Percentiles rank a stretch among this genome's conserved stretches.
phyloP scores from a whole-genome alignment of 2,113 vertebrate species.

The Amia ocellicauda region DNA sequence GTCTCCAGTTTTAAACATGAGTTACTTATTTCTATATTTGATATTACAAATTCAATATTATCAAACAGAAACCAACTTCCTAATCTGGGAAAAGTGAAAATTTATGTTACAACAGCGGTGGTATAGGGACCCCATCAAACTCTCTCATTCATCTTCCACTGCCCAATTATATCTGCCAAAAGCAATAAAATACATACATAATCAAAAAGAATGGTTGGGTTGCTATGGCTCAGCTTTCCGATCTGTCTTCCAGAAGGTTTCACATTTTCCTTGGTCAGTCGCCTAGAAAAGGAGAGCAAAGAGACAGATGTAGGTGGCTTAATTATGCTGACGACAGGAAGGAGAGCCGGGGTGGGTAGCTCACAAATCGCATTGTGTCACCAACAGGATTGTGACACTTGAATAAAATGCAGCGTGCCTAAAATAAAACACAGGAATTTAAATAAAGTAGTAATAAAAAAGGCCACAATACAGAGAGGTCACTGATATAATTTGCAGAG shows the following conservation, averaged over 20 bases:
- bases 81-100: neutral
- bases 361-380: neutral
- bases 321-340: neutral
- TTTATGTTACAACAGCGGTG: neutral
- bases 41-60: conserved; percentile 6
- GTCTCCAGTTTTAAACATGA: neutral
- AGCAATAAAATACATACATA: conserved; percentile 74
- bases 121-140: neutral
- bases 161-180: neutral
- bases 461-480: neutral
- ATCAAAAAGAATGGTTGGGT: conserved; percentile 98
- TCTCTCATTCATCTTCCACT: neutral
- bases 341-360: neutral
- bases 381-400: neutral
- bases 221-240: conserved; percentile 98
- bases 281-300: conserved; percentile 60
- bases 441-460: neutral
- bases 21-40: neutral
- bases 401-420: neutral
- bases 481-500: neutral
- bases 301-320: neutral
- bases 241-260: conserved; percentile 98
- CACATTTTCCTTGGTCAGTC: conserved; percentile 98
- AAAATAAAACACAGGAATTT: neutral
- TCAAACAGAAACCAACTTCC: conserved; percentile 1